These are phyloP conservation scores for Scaeva pyrastri DNA, from an alignment of 2,888 invertebrate species.

Conservation along the genomic window DNA sequence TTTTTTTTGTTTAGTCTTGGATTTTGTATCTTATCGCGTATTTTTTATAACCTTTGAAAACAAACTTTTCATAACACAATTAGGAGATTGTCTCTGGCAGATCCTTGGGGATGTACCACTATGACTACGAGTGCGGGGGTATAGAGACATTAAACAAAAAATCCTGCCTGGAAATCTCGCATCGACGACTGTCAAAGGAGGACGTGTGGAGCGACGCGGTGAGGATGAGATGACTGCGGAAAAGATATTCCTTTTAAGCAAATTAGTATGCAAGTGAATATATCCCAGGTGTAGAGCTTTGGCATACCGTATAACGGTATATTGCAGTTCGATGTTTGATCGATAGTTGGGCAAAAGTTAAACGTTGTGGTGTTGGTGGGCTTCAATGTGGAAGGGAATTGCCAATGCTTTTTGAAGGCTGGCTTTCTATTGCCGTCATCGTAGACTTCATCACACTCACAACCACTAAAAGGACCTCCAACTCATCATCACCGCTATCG, in stretches of 20 bases:
- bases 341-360: slow-evolving; percentile 68
- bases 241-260: slow-evolving; percentile 61
- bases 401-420: slow-evolving; percentile 37
- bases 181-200: neutral
- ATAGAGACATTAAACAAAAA: neutral
- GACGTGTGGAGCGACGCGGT: neutral
- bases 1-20: neutral
- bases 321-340: slow-evolving; percentile 71
- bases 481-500: neutral
- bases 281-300: slow-evolving; percentile 44
- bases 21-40: slow-evolving; percentile 8
- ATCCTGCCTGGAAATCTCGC: neutral
- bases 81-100: slow-evolving; percentile 33
- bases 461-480: slow-evolving; percentile 2
- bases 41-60: neutral
- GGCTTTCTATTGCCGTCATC: slow-evolving; percentile 22
- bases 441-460: slow-evolving; percentile 32
- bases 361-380: slow-evolving; percentile 1
- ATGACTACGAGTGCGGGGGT: neutral
- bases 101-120: neutral
- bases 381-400: neutral
- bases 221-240: neutral
- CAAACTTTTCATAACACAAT: slow-evolving; percentile 62
- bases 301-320: neutral
- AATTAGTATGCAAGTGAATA: slow-evolving; percentile 72